These are phyloP conservation scores for Oenanthe oenanthe DNA, from an alignment of 2,113 vertebrate genomes.

Conservation along the genomic window DNA sequence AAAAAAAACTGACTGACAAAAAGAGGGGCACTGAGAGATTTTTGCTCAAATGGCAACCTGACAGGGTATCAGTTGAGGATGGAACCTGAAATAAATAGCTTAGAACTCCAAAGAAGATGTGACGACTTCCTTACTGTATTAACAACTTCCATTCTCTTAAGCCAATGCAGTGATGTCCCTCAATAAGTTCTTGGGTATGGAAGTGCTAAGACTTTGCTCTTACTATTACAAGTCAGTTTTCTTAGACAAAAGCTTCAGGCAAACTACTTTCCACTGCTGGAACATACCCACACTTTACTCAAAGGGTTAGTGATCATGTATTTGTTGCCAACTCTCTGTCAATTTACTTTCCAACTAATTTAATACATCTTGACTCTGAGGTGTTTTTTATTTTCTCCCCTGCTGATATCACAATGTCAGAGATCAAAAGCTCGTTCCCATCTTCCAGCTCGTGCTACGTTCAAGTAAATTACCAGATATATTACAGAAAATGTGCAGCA, in stretches of 20 bases:
- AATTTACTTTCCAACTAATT: slow-evolving; percentile 47
- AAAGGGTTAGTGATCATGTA: background rate
- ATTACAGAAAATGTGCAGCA: slow-evolving; percentile 27
- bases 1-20: background rate
- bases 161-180: background rate
- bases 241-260: slow-evolving; percentile 10
- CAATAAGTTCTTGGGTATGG: background rate
- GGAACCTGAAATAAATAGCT: background rate
- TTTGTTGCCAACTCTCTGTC: slow-evolving; percentile 26
- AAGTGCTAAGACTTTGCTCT: background rate
- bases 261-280: background rate
- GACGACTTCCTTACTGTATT: background rate
- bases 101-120: background rate
- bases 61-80: background rate
- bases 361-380: slow-evolving; percentile 26
- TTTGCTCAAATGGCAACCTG: background rate
- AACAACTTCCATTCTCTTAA: background rate
- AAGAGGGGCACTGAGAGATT: accelerated
- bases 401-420: background rate
- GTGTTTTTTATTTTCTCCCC: slow-evolving; percentile 25
- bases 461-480: slow-evolving; percentile 24
- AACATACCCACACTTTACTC: background rate
- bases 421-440: background rate
- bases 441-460: background rate
- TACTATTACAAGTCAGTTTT: background rate